Percentiles rank a stretch among this genome's conserved stretches.
Conservation (phyloP, 2,113 vertebrate genomes). For the Pipa parva region DNA sequence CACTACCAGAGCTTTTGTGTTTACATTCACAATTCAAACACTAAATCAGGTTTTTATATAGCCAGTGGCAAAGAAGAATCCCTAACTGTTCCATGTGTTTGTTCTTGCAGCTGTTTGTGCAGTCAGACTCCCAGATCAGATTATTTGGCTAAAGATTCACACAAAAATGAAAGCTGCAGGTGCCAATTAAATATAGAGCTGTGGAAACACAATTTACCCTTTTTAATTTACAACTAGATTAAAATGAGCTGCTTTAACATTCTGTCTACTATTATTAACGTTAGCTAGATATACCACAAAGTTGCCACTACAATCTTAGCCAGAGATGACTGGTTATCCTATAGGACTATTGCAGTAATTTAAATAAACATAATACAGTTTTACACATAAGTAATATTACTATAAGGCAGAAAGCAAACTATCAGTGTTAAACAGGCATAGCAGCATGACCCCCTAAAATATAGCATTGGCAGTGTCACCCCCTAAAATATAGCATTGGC, state of each 20-base stretch:
- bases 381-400: too few relatives aligned
- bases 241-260: neutral
- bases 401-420: too few relatives aligned
- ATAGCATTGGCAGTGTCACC: too few relatives aligned
- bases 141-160: constrained; percentile 6
- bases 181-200: constrained; percentile 10
- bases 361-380: too few relatives aligned
- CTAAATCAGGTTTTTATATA: constrained; percentile 34
- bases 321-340: neutral
- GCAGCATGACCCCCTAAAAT: too few relatives aligned
- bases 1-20: neutral
- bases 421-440: too few relatives aligned
- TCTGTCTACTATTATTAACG: neutral
- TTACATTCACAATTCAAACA: constrained; percentile 11
- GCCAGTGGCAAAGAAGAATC: constrained; percentile 4
- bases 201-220: neutral
- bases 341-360: too few relatives aligned
- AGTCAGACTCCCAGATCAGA: constrained; percentile 19
- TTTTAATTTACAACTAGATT: neutral
- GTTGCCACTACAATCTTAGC: constrained; percentile 11
- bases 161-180: constrained; percentile 10
- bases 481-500: too few relatives aligned
- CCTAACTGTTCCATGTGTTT: neutral
- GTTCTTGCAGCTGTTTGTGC: constrained; percentile 14
- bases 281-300: neutral